phyloP scores from a whole-genome alignment of 2,888 invertebrate genomes.

The Petrolisthes manimaculis region DNA sequence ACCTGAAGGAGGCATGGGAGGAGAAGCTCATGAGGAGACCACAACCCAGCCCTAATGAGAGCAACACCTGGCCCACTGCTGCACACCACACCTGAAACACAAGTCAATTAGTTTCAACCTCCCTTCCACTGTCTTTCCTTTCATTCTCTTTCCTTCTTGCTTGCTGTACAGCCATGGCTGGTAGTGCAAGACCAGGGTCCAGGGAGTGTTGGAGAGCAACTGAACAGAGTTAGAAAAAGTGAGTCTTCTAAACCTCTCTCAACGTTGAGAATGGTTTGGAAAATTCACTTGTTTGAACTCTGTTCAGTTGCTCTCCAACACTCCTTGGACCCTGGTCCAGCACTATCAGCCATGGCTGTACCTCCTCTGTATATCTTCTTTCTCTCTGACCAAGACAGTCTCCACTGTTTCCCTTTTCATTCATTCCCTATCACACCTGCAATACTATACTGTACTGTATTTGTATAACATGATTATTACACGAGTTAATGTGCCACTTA shows the following conservation, averaged over 20 bases:
- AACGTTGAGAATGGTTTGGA: no score
- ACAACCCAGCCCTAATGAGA: constrained; percentile 53
- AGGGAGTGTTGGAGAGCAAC: no score
- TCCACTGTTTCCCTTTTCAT: background rate
- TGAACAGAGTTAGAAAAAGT: no score
- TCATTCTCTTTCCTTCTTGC: no score
- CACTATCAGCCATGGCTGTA: background rate
- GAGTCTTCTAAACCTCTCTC: no score
- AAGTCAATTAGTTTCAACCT: background rate
- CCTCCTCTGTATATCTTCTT: background rate
- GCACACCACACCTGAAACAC: constrained; percentile 60
- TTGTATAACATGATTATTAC: no score
- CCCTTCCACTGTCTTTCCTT: no score
- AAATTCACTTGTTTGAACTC: no score
- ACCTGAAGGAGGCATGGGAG: constrained; percentile 55
- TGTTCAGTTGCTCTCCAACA: no score
- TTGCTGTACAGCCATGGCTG: no score
- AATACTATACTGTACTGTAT: background rate
- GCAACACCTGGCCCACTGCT: constrained; percentile 55
- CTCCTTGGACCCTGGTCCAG: no score
- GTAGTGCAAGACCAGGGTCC: no score
- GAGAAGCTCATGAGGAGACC: constrained; percentile 62
- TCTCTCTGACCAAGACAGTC: background rate
- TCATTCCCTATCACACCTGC: background rate
- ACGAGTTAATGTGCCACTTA: background rate